Percentiles rank a stretch among this genome's conserved stretches.
phyloP scores from a whole-genome alignment of 1,140 invertebrate species.

The Ridgeia piscesae region DNA sequence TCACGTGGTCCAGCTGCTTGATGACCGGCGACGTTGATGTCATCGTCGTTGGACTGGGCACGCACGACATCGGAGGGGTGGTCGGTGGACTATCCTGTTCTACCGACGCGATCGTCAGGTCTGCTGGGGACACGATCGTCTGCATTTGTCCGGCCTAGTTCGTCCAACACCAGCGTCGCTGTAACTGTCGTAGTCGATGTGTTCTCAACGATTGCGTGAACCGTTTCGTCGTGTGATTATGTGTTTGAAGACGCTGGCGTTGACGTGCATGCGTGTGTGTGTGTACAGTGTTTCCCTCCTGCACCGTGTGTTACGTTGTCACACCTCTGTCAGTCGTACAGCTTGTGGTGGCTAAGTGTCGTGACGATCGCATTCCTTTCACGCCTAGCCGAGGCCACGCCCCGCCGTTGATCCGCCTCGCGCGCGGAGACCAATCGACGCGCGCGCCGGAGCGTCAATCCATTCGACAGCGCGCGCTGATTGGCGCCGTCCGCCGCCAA shows the following conservation, averaged over 20 bases:
- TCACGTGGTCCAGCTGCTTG: conserved; percentile 69
- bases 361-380: not conserved
- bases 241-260: not conserved
- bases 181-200: not conserved
- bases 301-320: not conserved
- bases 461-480: not conserved
- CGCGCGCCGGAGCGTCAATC: not conserved
- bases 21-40: not conserved
- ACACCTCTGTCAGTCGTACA: not conserved
- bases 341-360: not conserved
- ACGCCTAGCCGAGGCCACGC: not conserved
- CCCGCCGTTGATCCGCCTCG: not conserved
- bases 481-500: not conserved
- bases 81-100: not conserved
- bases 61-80: not conserved
- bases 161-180: not conserved
- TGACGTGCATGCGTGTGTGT: not conserved
- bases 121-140: not conserved
- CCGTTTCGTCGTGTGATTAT: not conserved
- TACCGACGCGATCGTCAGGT: not conserved
- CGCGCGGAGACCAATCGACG: not conserved
- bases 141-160: not conserved
- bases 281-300: not conserved
- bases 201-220: conserved; percentile 4
- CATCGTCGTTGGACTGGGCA: not conserved